A percentile compares a stretch with the other conserved stretches of the same genome.
phyloP scores from a whole-genome alignment of 2,797 vertebrate species.

The Anguilla pacifica region DNA sequence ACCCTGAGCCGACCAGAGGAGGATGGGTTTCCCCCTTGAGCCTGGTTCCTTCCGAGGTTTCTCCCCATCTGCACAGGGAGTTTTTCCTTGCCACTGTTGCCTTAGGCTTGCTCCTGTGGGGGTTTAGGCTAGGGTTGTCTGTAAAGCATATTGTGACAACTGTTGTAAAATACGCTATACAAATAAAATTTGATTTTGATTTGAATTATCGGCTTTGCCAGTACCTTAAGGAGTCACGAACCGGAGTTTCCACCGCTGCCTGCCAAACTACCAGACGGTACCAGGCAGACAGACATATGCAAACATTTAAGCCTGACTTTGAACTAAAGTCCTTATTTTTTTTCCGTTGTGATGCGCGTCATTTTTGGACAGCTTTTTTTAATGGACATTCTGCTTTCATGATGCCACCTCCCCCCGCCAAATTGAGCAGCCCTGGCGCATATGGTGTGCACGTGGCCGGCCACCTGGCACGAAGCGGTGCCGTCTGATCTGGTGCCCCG shows the following conservation, averaged over 20 bases:
- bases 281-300: background rate
- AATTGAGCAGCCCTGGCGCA: background rate
- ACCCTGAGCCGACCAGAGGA: too few relatives aligned
- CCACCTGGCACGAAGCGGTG: conserved; percentile 1
- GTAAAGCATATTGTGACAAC: too few relatives aligned
- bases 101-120: too few relatives aligned
- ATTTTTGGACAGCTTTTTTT: conserved; percentile 2
- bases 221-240: background rate
- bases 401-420: background rate
- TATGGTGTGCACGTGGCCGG: background rate
- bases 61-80: too few relatives aligned
- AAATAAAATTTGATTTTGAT: too few relatives aligned
- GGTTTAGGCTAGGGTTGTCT: too few relatives aligned
- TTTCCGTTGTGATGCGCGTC: background rate
- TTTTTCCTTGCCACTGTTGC: too few relatives aligned
- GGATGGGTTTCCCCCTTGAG: too few relatives aligned
- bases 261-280: conserved; percentile 33
- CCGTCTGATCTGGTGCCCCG: background rate
- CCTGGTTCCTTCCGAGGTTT: too few relatives aligned
- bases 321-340: background rate
- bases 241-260: conserved; percentile 37
- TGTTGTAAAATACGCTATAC: too few relatives aligned
- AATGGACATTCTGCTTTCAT: background rate
- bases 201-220: conserved; percentile 4
- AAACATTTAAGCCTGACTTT: conserved; percentile 6